These are phyloP conservation scores for Epsilonema sp. DNA, from an alignment of 2,888 invertebrate genomes.

Conservation along the genomic window DNA sequence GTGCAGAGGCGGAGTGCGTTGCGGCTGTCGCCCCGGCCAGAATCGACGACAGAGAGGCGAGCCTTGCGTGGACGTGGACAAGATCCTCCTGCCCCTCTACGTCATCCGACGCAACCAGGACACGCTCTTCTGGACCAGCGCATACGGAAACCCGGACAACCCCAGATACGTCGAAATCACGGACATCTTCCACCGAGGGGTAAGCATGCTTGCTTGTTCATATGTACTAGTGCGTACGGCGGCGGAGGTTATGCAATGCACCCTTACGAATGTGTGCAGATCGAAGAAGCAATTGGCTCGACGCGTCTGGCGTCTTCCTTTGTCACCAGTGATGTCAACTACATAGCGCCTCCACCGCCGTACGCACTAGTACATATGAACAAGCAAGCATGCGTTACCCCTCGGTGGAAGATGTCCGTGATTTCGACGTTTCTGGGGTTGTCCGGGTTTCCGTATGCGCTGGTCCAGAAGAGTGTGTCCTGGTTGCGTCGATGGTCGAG, in stretches of 20 bases:
- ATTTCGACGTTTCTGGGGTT: constrained; percentile 23
- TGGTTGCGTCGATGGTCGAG: constrained; percentile 16
- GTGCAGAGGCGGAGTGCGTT: constrained; percentile 22
- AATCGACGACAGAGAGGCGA: constrained; percentile 15
- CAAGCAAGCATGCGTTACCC: no score
- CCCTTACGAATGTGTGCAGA: no score
- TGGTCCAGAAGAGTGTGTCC: constrained; percentile 22
- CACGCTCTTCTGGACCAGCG: constrained; percentile 22
- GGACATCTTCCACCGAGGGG: no score
- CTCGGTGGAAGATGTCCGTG: constrained; percentile 19
- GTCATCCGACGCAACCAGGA: constrained; percentile 16
- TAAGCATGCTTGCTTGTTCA: no score
- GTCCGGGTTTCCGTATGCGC: constrained; percentile 20
- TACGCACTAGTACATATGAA: no score
- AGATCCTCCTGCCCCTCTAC: constrained; percentile 18
- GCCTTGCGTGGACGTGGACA: constrained; percentile 15
- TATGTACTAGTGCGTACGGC: background rate
- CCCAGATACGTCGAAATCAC: constrained; percentile 23
- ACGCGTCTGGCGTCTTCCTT: no score
- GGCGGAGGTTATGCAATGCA: background rate
- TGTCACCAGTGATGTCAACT: no score
- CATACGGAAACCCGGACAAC: constrained; percentile 19
- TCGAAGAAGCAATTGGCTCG: no score
- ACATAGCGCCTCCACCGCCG: background rate
- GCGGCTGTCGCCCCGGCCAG: constrained; percentile 24